These are phyloP conservation scores for Idaea dimidiata DNA, from an alignment of 2,888 invertebrate species.

Conservation along the genomic window DNA sequence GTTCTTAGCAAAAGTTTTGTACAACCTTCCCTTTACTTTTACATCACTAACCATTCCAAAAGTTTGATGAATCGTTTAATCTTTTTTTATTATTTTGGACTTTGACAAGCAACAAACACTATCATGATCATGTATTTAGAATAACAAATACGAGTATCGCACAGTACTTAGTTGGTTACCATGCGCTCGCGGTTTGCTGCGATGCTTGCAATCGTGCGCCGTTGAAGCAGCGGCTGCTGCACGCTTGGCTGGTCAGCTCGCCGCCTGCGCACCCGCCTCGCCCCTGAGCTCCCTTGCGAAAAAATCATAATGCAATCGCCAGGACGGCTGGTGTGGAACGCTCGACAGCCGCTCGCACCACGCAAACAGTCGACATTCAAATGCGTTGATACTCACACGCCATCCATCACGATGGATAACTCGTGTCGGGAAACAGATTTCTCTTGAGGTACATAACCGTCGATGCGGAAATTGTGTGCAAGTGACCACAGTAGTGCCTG, in stretches of 20 bases:
- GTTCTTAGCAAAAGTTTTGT: slow-evolving; percentile 66
- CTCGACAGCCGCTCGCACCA: slow-evolving; percentile 68
- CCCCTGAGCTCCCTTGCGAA: slow-evolving; percentile 78
- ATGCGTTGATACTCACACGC: slow-evolving; percentile 79
- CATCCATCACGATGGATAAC: slow-evolving; percentile 75
- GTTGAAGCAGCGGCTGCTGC: slow-evolving; percentile 65
- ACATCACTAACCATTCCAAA: slow-evolving; percentile 13
- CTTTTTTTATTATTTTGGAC: no score
- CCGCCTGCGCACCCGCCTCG: slow-evolving; percentile 56
- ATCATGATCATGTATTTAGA: not conserved
- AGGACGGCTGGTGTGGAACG: slow-evolving; percentile 78
- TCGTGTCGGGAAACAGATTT: slow-evolving; percentile 72
- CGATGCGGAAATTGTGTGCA: slow-evolving; percentile 53
- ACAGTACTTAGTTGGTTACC: not conserved
- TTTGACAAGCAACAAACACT: no score
- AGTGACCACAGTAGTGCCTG: slow-evolving; percentile 41
- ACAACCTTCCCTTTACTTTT: slow-evolving; percentile 62
- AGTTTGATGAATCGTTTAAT: slow-evolving; percentile 23
- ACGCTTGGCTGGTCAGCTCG: slow-evolving; percentile 69
- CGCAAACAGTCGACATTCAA: slow-evolving; percentile 78
- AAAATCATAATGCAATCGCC: slow-evolving; percentile 80
- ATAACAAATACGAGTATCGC: not conserved
- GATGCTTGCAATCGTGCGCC: slow-evolving; percentile 38
- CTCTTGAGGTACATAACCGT: slow-evolving; percentile 61
- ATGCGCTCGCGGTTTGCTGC: slow-evolving; percentile 63